These are phyloP conservation scores for Vireo altiloquus DNA, from an alignment of 2,113 vertebrate genomes.

Conservation along the genomic window DNA sequence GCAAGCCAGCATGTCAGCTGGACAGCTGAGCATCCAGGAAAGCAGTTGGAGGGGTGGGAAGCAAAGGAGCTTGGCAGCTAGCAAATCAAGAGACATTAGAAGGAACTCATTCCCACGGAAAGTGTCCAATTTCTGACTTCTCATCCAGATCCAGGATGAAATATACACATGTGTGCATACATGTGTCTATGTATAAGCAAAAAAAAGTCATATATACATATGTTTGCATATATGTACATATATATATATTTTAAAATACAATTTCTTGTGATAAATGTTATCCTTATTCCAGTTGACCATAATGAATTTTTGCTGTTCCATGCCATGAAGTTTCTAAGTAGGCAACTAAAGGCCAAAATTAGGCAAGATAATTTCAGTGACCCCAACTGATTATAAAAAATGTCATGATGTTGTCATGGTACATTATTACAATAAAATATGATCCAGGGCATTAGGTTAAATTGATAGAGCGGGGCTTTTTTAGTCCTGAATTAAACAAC, in stretches of 20 bases:
- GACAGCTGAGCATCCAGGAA: not conserved
- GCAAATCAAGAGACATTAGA: not conserved
- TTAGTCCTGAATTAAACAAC: not conserved
- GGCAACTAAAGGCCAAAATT: not conserved
- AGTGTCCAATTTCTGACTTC: not conserved
- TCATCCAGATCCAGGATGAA: not conserved
- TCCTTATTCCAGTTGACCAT: not conserved
- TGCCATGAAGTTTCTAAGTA: not conserved
- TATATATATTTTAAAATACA: not conserved
- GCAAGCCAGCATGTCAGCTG: not conserved
- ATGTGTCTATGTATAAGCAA: not conserved
- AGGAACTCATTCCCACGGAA: not conserved
- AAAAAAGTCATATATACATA: not conserved
- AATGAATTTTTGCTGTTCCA: not conserved
- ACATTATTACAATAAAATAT: not conserved
- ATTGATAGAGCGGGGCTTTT: not conserved
- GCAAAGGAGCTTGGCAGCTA: not conserved
- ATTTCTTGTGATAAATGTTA: not conserved
- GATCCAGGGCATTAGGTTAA: not conserved
- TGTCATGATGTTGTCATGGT: not conserved
- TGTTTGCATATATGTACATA: not conserved
- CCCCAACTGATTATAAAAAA: not conserved
- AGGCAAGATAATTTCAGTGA: not conserved
- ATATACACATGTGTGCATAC: fast-evolving
- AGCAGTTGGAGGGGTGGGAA: not conserved